Evolutionary conservation across 2,797 vertebrate species (phyloP), one percentile per base, ranked within the genome.

Genomic region (Threskiornis aethiopicus): DNA sequence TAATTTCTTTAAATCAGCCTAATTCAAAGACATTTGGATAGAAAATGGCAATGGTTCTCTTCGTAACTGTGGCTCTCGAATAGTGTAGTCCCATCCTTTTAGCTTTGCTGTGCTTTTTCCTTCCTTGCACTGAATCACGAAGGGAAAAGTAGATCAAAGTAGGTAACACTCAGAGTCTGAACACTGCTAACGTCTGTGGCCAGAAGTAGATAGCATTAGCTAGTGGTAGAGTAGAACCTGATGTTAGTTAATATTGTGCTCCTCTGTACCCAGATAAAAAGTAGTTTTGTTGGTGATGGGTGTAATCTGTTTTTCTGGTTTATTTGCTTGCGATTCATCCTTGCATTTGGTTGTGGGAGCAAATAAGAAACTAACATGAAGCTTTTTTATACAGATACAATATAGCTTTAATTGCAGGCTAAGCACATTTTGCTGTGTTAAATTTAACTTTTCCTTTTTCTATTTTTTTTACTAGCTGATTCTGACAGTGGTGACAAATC

Each of bases 21-120:
- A 41, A 70, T 87, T 91, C 66, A 49, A 92, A 97, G 69, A 11
- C 16, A 3, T 94, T 96, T 96, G 84, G 22, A 61, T 64, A 91
- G 90, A 76, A 92, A 80, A 70, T 49, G 82, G 87, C 87, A 90
- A 86, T 58, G 35, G 86, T 89, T 96, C 97, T 98, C 84, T 98
- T 97, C 72, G 75, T 98, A 98, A 98, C 98, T 98, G 98, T 98
- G 98, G 69, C 93, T 87, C 93, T 89, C 91, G 93, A 96, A 31
- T 96, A 96, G 96, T 9, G 31, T 94, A 91, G 94, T 91, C 93
- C 86, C 93, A 19, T 57, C 42, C 91, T 91, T 84, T 80, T 94
- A 75, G 89, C 75, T 81, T 79, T 90, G 85, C 83, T 96, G 49
- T 97, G 73, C 94, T 79, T 94, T 88, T 85, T 76, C 82, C 93